These are phyloP conservation scores for Melitaea cinxia DNA, from an alignment of 1,140 invertebrate genomes.

Conservation along the genomic window DNA sequence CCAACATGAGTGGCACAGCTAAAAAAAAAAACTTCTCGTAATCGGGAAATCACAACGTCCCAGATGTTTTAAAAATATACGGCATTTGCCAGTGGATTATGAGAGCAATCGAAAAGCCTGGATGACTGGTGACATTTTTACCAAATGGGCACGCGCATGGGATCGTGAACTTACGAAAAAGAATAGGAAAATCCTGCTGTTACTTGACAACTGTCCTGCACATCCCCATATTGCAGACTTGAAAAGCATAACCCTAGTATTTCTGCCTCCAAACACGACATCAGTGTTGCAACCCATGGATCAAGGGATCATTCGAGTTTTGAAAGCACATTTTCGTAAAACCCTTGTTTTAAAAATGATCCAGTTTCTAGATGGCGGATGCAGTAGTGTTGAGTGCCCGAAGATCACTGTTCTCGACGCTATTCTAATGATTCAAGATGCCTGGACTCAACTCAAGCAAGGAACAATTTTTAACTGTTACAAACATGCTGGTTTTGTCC, in stretches of 20 bases:
- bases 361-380: conserved; percentile 16
- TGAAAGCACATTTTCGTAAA: conserved; percentile 42
- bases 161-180: conserved; percentile 33
- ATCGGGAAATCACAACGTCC: conserved; percentile 36
- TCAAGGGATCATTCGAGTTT: conserved; percentile 42
- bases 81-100: conserved; percentile 32
- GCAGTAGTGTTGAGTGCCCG: conserved; percentile 28
- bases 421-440: conserved; percentile 49
- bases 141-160: conserved; percentile 39
- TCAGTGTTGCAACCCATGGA: conserved; percentile 47
- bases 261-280: conserved; percentile 25
- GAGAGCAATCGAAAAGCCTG: conserved; percentile 40
- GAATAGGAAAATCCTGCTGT: conserved; percentile 37
- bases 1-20: too few relatives aligned
- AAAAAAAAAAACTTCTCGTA: conserved; percentile 19
- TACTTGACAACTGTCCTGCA: conserved; percentile 41
- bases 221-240: too few relatives aligned
- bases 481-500: conserved; percentile 44
- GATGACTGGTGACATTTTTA: conserved; percentile 42
- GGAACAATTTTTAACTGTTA: conserved; percentile 42
- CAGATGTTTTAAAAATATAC: conserved; percentile 35
- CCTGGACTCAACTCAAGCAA: conserved; percentile 38
- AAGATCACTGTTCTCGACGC: conserved; percentile 44
- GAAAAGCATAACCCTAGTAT: conserved; percentile 15
- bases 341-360: conserved; percentile 36